Conservation (phyloP, 2,113 vertebrate species). For the Thryonomys swinderianus region DNA sequence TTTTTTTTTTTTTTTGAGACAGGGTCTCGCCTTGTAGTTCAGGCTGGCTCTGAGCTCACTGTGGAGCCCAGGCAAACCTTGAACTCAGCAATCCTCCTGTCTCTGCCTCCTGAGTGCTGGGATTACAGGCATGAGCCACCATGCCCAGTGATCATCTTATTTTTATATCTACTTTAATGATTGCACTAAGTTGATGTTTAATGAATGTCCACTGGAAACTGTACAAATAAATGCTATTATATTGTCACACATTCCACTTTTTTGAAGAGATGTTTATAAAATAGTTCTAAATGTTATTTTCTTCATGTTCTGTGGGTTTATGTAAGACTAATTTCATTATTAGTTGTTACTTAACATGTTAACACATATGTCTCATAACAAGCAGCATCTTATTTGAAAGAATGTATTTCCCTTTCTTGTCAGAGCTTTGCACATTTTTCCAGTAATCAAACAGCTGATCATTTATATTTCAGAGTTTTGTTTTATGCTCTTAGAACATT, state of each 20-base stretch:
- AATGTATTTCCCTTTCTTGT: constrained; percentile 6
- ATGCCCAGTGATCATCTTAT: neutral
- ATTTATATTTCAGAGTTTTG: constrained; percentile 29
- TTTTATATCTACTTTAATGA: neutral
- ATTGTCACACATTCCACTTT: neutral
- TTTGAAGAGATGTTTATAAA: neutral
- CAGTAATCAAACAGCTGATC: constrained; percentile 38
- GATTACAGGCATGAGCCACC: too few relatives aligned
- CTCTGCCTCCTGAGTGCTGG: too few relatives aligned
- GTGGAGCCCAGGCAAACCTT: too few relatives aligned
- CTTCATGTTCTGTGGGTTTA: neutral
- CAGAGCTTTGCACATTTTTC: neutral
- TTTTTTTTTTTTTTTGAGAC: too few relatives aligned
- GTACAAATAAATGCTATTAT: neutral
- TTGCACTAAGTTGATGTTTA: neutral
- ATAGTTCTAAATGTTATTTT: neutral
- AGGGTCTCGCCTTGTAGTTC: too few relatives aligned
- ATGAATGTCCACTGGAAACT: constrained; percentile 12
- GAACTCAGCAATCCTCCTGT: too few relatives aligned
- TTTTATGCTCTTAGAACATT: constrained; percentile 24
- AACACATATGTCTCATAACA: neutral
- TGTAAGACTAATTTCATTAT: neutral
- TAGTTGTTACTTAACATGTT: neutral
- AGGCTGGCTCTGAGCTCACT: too few relatives aligned
- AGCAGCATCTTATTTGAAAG: neutral